Base-by-base conservation (phyloP, 2,797 vertebrate species). In the Microctenopoma steveboyesi region DNA sequence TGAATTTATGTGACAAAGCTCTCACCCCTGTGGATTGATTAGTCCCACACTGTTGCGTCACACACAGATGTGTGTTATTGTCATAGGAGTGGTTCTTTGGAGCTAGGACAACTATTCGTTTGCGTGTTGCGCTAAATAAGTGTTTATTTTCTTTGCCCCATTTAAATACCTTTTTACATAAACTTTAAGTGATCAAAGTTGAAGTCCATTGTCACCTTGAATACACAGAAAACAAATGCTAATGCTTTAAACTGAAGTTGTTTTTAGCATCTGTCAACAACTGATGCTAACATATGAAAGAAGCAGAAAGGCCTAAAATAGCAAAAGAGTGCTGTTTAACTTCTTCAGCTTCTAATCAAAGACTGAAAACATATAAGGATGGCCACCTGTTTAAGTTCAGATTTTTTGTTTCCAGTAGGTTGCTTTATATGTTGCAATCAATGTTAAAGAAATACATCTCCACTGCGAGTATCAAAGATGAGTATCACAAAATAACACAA, bases 11-110 rank as follows among this genome's bases (percentile, higher is more conserved):
- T 53, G 35, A 63, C 51, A 45, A 53, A 63, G 61, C 58, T 69
- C 65, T 79, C 67, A 42, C 72, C 78, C 81, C 72, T 56, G 64
- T 80, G 73, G 82, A 59, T 80, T 84, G 73, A 88, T 85, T 81
- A 76, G 76, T 78, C 69, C 68, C 74, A 53, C 46, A 14, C 53
- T 51, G 65, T 52, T 4, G 53, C 72, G 81, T 33, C 45, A 50
- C 72, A 74, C 83, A 10, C 61, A 72, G 71, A 67, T 83, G 48
- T 79, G 60, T 82, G 74, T 81, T 78, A 78, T 52, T 53, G 73
- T 72, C 0, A 12, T 59, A 16, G 51, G 43, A 78, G 50, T 35
- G 48, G 39, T 64, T 60, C 51, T 71, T 40, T 49, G 59, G 30
- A 64, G 57, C 49, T 60, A 50, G 27, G 15, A 46, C 61, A 76